Conservation (phyloP, 2,113 vertebrate genomes). For the Calidris pygmaea region DNA sequence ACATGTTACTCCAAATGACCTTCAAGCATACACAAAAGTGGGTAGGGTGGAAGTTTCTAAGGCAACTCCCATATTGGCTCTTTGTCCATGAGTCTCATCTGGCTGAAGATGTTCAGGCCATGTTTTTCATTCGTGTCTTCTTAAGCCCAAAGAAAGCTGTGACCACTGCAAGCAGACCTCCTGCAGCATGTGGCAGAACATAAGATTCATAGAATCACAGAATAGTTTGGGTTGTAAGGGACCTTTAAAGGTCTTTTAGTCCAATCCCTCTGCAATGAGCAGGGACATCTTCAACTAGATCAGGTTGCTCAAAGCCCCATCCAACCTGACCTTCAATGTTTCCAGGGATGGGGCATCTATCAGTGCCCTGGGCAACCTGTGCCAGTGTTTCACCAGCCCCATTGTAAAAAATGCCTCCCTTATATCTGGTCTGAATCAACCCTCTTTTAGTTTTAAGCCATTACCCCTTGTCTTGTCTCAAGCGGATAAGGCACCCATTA, state of each 20-base stretch:
- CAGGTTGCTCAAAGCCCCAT: neutral
- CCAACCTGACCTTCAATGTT: neutral
- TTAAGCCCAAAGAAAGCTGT: neutral
- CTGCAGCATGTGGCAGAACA: neutral
- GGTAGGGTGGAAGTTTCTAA: neutral
- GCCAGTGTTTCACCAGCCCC: neutral
- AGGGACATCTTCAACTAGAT: neutral
- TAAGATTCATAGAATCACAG: neutral
- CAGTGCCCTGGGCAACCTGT: neutral
- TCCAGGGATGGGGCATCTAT: neutral
- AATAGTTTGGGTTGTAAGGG: neutral
- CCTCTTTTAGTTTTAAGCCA: neutral
- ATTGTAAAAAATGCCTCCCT: neutral
- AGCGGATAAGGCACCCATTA: neutral
- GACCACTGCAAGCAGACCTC: accelerated
- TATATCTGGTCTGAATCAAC: neutral
- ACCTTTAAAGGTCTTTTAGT: neutral
- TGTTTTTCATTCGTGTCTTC: neutral
- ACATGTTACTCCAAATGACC: neutral
- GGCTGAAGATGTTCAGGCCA: neutral
- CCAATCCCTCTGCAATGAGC: neutral
- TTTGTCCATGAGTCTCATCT: neutral
- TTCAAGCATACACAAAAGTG: neutral
- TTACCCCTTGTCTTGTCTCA: neutral
- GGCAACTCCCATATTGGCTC: neutral